phyloP scores from a whole-genome alignment of 1,140 invertebrate genomes.

The Drosophila simulans region DNA sequence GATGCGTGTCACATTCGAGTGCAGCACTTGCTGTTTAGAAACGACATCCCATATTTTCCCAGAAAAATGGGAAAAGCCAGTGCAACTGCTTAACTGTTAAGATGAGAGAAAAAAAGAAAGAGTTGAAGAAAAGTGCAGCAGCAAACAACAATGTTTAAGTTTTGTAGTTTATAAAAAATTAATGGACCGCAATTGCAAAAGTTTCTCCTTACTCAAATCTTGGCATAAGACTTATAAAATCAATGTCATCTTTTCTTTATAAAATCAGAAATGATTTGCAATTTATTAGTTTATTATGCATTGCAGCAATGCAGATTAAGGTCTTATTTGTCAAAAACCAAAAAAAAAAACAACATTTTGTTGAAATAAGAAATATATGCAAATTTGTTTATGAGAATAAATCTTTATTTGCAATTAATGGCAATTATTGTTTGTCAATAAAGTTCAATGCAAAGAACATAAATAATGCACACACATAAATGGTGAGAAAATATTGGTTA shows the following conservation, averaged over 20 bases:
- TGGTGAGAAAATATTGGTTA: not conserved
- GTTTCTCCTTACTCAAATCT: too few relatives aligned
- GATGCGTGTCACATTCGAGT: conserved; percentile 63
- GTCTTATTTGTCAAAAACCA: not conserved
- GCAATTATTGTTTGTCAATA: not conserved
- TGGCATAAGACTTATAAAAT: too few relatives aligned
- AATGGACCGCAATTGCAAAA: too few relatives aligned
- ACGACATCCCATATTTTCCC: conserved; percentile 4
- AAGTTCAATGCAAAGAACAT: not conserved
- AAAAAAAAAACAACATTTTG: too few relatives aligned
- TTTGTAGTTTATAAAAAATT: too few relatives aligned
- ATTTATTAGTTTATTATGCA: not conserved
- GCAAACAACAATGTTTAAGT: not conserved
- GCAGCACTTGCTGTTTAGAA: conserved; percentile 45
- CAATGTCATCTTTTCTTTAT: too few relatives aligned
- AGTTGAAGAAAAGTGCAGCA: not conserved
- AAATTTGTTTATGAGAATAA: not conserved
- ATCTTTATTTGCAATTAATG: not conserved
- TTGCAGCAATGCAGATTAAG: not conserved
- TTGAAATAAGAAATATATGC: not conserved
- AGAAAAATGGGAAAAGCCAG: not conserved
- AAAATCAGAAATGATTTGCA: too few relatives aligned
- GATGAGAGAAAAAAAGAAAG: not conserved
- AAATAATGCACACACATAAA: not conserved
- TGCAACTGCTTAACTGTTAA: not conserved